Evolutionary conservation across 1,140 invertebrate genomes (phyloP), one percentile per base, ranked within the genome.

Genomic region (Sminthurides bifidus): DNA sequence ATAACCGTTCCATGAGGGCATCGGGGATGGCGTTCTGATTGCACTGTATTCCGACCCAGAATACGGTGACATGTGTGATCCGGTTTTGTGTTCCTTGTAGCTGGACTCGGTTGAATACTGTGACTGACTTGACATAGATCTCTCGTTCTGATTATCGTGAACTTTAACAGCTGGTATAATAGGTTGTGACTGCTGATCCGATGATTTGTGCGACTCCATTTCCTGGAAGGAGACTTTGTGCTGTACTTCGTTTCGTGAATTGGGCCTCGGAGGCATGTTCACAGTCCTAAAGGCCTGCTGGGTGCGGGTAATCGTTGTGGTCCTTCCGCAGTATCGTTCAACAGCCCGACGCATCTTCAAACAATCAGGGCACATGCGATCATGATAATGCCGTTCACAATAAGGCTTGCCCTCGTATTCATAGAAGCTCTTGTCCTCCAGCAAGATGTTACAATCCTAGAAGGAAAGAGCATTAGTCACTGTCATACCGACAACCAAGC

Each of bases 371-470:
- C 63, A 65, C 52, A 61, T 59, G 3, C 59, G 27, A 17, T 60
- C 63, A 33, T 65, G 63, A 21, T 56, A 61, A 24, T 64, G 63
- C 50, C 67, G 61, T 38, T 65, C 64, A 57, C 70, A 72, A 53
- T 70, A 65, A 26, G 69, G 70, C 33, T 67, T 63, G 19, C 64
- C 66, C 44, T 72, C 69, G 31, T 70, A 66, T 52, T 67, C 74
- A 62, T 74, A 76, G 66, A 77, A 77, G 60, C 69, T 73, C n/a
- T 68, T 67, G 15, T 71, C 71, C 38, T 71, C 68, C 61, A 77
- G 70, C 6, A 72, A 68, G 37, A 62, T 54, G 27, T 71, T 71
- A 58, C 76, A 76, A 50, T 76, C 76, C 75, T 77, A 35, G 23
- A 17, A 37, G 27, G 8, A 10, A 50, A 17, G 15, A 23, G 8